Evolutionary conservation across 2,888 invertebrate genomes (phyloP).

Genomic region (Melanargia galathea): DNA sequence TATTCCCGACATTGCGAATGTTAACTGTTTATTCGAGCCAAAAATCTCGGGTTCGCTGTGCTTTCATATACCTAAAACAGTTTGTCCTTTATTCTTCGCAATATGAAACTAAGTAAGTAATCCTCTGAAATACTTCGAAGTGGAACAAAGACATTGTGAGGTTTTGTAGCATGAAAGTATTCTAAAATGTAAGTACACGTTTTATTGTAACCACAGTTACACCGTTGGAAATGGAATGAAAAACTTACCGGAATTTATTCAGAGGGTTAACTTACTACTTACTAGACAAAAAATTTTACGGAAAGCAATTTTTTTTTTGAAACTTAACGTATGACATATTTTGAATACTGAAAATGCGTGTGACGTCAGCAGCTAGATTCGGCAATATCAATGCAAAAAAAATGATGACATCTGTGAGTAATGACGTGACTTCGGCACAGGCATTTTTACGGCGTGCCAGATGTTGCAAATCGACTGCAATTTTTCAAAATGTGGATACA

Average conservation of each 20-base stretch:
- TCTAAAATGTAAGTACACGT: conserved; percentile 5
- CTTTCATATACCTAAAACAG: conserved; percentile 3
- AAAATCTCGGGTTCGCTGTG: neutral
- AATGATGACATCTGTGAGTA: too few species aligned
- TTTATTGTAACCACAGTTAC: neutral
- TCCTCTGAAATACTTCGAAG: neutral
- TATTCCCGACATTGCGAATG: conserved; percentile 21
- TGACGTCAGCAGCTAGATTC: too few species aligned
- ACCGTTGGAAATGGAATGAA: neutral
- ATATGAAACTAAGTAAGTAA: conserved; percentile 14
- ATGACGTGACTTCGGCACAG: too few species aligned
- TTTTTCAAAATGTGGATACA: too few species aligned
- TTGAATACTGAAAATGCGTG: too few species aligned
- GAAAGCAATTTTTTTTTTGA: too few species aligned
- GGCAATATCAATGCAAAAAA: too few species aligned
- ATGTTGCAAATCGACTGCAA: too few species aligned
- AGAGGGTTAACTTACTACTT: neutral
- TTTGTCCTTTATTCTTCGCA: conserved; percentile 4
- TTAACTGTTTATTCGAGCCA: conserved; percentile 22
- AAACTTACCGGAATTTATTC: too few species aligned
- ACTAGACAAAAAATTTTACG: too few species aligned
- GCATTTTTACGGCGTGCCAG: too few species aligned
- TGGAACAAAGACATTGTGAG: neutral
- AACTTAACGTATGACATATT: too few species aligned
- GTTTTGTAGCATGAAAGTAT: conserved; percentile 1